Percentiles rank a stretch among this genome's conserved stretches.
Conservation (phyloP, 2,888 invertebrate species). For the Eurytoma adleriae region DNA sequence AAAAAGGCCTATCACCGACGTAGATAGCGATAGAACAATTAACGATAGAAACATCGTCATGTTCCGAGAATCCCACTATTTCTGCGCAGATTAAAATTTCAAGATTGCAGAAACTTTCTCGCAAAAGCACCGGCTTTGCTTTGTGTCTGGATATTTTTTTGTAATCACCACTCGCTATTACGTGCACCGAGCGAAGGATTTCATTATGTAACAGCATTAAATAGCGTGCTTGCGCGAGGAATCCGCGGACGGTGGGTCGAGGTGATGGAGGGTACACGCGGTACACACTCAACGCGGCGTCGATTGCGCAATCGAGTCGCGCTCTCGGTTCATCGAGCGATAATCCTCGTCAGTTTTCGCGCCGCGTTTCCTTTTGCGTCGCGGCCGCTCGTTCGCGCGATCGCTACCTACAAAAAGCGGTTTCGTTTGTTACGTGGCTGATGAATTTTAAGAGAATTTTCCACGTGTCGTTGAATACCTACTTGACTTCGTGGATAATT, state of each 20-base stretch:
- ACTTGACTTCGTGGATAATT: no score
- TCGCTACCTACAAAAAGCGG: no score
- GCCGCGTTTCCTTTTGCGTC: neutral
- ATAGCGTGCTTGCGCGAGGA: neutral
- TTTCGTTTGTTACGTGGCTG: neutral
- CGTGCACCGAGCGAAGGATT: conserved; percentile 13
- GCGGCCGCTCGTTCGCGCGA: no score
- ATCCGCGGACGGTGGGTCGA: neutral
- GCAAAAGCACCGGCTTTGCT: neutral
- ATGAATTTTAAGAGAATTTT: neutral
- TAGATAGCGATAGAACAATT: conserved; percentile 13
- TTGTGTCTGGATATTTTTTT: neutral
- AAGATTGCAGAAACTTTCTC: neutral
- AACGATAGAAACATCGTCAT: neutral
- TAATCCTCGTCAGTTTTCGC: conserved; percentile 4
- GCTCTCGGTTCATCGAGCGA: conserved; percentile 17
- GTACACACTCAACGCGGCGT: neutral
- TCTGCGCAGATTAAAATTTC: neutral
- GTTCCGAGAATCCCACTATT: neutral
- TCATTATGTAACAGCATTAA: conserved; percentile 5
- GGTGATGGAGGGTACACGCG: neutral
- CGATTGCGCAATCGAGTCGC: conserved; percentile 9
- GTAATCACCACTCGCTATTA: neutral
- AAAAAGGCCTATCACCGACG: conserved; percentile 6
- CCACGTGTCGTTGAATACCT: no score